Conservation (phyloP, 2,888 invertebrate species). For the Rhingia campestris region DNA sequence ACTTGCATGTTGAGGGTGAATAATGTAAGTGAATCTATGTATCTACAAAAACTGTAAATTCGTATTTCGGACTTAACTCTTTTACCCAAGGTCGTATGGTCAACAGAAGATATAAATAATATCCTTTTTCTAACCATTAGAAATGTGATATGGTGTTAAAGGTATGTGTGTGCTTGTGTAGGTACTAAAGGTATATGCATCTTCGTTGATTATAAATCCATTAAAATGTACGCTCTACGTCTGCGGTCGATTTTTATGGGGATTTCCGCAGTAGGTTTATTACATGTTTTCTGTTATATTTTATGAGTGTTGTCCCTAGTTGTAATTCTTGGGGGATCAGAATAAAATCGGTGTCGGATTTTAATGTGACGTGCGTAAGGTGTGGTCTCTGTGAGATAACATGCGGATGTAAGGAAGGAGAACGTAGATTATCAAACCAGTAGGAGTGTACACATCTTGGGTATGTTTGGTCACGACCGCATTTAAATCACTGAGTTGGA, state of each 20-base stretch:
- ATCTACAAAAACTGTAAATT: conserved; percentile 32
- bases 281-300: conserved; percentile 11
- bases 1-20: conserved; percentile 34
- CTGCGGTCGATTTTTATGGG: conserved; percentile 28
- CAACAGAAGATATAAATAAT: conserved; percentile 11
- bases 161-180: neutral
- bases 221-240: conserved; percentile 28
- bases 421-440: conserved; percentile 24
- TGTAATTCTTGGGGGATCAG: neutral
- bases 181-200: neutral
- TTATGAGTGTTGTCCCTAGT: conserved; percentile 25
- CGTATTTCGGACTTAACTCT: conserved; percentile 31
- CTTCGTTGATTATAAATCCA: conserved; percentile 50
- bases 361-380: conserved; percentile 53
- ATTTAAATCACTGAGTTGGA: conserved; percentile 14
- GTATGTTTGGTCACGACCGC: conserved; percentile 30
- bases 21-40: conserved; percentile 31
- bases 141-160: neutral
- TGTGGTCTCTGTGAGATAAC: conserved; percentile 41
- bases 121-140: conserved; percentile 32
- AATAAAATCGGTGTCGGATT: conserved; percentile 10
- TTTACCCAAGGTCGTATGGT: conserved; percentile 21
- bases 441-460: conserved; percentile 10
- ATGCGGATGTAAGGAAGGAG: neutral
- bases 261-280: conserved; percentile 3